Conservation (phyloP, 2,797 vertebrate genomes). For the Parambassis ranga region DNA sequence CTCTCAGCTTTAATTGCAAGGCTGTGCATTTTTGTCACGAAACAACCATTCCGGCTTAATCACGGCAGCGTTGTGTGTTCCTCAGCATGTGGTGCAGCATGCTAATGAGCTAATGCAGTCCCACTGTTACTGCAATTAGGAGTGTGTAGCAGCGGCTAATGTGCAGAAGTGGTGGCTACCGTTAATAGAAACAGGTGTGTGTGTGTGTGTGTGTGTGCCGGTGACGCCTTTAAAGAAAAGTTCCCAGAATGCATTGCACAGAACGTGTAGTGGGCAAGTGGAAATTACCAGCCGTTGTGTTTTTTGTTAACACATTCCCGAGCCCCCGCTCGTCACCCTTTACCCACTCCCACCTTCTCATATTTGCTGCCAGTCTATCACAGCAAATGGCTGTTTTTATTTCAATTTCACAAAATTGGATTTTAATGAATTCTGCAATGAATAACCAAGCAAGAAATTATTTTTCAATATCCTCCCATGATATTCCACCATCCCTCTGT, state of each 20-base stretch:
- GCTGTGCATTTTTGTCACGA: constrained; percentile 53
- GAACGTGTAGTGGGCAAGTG: neutral
- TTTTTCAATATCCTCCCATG: constrained; percentile 63
- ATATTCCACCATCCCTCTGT: constrained; percentile 54
- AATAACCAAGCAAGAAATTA: constrained; percentile 70
- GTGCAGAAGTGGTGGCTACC: constrained; percentile 51
- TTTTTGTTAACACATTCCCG: neutral
- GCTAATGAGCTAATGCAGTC: constrained; percentile 74
- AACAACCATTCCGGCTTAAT: constrained; percentile 53
- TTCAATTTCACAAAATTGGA: constrained; percentile 63
- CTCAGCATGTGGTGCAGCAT: constrained; percentile 59
- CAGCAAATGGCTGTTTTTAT: constrained; percentile 61
- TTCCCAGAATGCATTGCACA: constrained; percentile 9
- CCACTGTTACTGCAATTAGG: constrained; percentile 71
- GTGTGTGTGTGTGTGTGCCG: too few species aligned
- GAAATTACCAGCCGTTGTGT: too few species aligned
- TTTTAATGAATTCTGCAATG: constrained; percentile 70
- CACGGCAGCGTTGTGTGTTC: constrained; percentile 62
- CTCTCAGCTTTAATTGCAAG: constrained; percentile 46
- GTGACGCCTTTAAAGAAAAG: too few species aligned
- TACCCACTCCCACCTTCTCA: neutral
- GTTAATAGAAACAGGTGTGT: constrained; percentile 43
- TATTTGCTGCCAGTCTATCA: constrained; percentile 45
- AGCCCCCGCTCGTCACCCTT: neutral
- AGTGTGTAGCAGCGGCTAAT: constrained; percentile 59